phyloP scores from a whole-genome alignment of 2,113 vertebrate species.

The Thymallus thymallus region DNA sequence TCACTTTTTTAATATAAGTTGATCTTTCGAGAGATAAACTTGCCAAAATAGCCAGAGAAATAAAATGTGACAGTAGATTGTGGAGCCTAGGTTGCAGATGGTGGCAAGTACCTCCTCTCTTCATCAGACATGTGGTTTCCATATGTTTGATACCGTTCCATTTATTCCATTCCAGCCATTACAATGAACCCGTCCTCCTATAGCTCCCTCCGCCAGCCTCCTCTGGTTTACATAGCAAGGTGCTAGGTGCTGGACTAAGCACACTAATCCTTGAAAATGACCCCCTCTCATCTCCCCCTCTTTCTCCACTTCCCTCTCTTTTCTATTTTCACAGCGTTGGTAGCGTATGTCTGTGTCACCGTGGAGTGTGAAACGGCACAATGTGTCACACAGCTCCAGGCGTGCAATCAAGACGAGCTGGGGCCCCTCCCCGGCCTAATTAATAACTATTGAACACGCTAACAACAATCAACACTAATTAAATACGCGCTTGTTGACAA shows the following conservation, averaged over 20 bases:
- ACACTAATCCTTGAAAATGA: constrained; percentile 15
- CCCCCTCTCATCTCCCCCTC: constrained; percentile 13
- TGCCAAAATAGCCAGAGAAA: too few species aligned
- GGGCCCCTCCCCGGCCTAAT: constrained; percentile 78
- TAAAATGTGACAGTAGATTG: too few species aligned
- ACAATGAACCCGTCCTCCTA: too few species aligned
- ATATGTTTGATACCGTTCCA: too few species aligned
- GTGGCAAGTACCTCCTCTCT: too few species aligned
- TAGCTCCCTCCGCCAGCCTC: too few species aligned
- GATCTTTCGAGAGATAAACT: too few species aligned
- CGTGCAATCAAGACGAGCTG: constrained; percentile 68
- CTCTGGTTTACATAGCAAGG: neutral
- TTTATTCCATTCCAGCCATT: too few species aligned
- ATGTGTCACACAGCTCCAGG: constrained; percentile 73
- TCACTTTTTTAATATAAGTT: too few species aligned
- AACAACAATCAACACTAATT: constrained; percentile 93
- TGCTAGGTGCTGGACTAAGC: neutral
- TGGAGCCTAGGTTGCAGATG: too few species aligned
- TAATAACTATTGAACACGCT: constrained; percentile 87
- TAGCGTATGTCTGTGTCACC: constrained; percentile 56
- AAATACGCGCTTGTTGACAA: constrained; percentile 87
- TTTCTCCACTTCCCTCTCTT: constrained; percentile 2
- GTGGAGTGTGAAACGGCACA: constrained; percentile 75
- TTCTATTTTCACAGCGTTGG: constrained; percentile 32
- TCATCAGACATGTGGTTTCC: too few species aligned